Base-by-base conservation (phyloP, 2,113 vertebrate species). In the Pseudopodoces humilis region DNA sequence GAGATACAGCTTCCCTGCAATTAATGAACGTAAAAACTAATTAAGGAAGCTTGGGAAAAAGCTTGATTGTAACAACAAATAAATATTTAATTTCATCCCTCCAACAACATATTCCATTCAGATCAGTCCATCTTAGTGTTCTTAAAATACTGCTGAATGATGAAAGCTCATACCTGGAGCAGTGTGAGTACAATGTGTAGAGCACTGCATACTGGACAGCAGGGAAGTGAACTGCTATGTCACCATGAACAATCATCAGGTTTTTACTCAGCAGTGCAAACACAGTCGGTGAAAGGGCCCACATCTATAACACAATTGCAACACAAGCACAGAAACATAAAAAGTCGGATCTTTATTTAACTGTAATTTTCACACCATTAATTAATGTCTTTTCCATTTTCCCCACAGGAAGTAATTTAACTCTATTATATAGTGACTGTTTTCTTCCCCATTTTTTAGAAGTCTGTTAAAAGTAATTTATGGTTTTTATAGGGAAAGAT, bases 181-280 rank as follows among this genome's bases (percentile, higher is more conserved):
- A 99, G 97, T 99, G 99, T 6, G 99, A 99, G 97, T 99, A 99
- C 31, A 99, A 90, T 0, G 99, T 99, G 94, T 99, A 99, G 41
- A 99, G 98, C 9, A 99, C 99, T 31, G 99, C 98, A 41, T 99
- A 99, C 97, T 99, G 99, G 74, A 99, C 98, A 41, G 99, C 98
- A 69, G 99, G 99, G 83, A 99, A 99, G 96, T 98, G 98, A 65
- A 99, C 98, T 0, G 99, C 99, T 87, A 99, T 97, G 92, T 99
- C 98, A 24, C 97, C 97, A 53, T 99, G 99, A 72, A 99, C 99
- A 94, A 99, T 95, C 98, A 98, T 98, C 97, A 99, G 97, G 76
- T 99, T 99, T 93, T 99, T 99, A 98, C 99, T 99, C 86, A 99
- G 98, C 79, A 99, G 98, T 46, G 99, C 98, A 95, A 99, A 99